Percentiles rank a stretch among this genome's conserved stretches.
Evolutionary conservation across 2,113 vertebrate species (phyloP).

Genomic region (Loxodonta africana): DNA sequence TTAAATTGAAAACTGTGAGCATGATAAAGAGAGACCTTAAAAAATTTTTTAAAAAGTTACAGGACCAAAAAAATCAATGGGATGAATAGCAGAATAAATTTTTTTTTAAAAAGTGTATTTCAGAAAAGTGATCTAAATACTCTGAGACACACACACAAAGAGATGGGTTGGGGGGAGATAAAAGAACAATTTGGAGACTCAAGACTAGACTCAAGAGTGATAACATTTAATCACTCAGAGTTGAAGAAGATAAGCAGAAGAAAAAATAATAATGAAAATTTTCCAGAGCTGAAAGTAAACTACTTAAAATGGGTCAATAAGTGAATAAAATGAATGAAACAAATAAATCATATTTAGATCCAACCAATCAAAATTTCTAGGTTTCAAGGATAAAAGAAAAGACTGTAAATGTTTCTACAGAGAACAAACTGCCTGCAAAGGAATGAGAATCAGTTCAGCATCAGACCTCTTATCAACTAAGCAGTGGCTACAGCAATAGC

Average conservation of each 20-base stretch:
- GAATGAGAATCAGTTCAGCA: constrained; percentile 22
- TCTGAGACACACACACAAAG: not conserved
- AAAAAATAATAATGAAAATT: not conserved
- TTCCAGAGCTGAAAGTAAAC: constrained; percentile 28
- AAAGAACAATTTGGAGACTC: not conserved
- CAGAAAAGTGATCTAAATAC: not conserved
- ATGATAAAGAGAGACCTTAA: not conserved
- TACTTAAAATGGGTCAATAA: not conserved
- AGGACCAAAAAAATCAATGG: not conserved
- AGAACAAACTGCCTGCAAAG: not conserved
- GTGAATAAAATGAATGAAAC: constrained; percentile 48
- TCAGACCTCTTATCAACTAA: not conserved
- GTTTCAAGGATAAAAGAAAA: constrained; percentile 23
- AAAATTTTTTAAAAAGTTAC: not conserved
- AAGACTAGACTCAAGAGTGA: not conserved
- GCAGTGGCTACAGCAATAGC: not conserved
- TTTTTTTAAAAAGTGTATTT: not conserved
- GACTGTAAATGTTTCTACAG: not conserved
- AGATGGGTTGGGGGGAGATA: not conserved
- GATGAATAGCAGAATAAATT: not conserved
- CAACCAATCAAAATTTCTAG: not conserved
- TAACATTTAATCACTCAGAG: not conserved
- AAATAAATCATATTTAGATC: constrained; percentile 5
- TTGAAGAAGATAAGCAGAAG: not conserved
- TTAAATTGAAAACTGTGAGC: not conserved